Evolutionary conservation across 2,888 invertebrate species (phyloP), one percentile per base, ranked within the genome.

Genomic region (Hirtodrosophila trivittata): DNA sequence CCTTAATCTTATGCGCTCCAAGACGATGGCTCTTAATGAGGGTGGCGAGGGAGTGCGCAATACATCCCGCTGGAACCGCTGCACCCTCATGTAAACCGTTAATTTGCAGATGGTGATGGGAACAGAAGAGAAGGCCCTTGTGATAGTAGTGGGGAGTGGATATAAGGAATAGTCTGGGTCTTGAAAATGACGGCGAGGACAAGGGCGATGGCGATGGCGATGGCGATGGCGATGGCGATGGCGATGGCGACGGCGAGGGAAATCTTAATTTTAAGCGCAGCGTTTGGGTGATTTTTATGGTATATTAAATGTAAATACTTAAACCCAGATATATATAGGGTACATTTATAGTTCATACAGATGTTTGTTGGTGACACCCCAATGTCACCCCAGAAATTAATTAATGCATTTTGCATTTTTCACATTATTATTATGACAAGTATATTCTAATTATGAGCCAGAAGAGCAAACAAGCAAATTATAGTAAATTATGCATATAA

Each of bases 1-100:
- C 89, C 92, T 97, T 75, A 95, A 96, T 94, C 95, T 96, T 82
- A 95, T 97, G 94, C 94, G 96, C 89, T 95, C 95, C 75, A 95
- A 95, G 91, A 95, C 95, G 63, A 94, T 94, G 91, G 94, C 94
- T 84, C 92, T 94, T 90, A 94, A 93, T 13, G 94, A 95, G 62
- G 92, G 92, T 6, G 92, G 92, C 59, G 94, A 94, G 58, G 93
- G 93, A 42, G 91, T 93, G 12, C 92, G 92, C 67, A 76, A 68
- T 67, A 74, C 80, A 35, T 77, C 86, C 49, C 86, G 88, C 39
- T 86, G 88, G 74, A 87, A 87, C 72, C 82, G 84, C 58, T 89
- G 88, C 46, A 65, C 66, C 28, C 65, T 89, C 46, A 89, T 89
- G 88, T 89, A 78, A 80, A 35, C 26, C 37, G 28, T 8, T 39